phyloP scores from a whole-genome alignment of 2,113 vertebrate species.

The Cyprichromis sp. region DNA sequence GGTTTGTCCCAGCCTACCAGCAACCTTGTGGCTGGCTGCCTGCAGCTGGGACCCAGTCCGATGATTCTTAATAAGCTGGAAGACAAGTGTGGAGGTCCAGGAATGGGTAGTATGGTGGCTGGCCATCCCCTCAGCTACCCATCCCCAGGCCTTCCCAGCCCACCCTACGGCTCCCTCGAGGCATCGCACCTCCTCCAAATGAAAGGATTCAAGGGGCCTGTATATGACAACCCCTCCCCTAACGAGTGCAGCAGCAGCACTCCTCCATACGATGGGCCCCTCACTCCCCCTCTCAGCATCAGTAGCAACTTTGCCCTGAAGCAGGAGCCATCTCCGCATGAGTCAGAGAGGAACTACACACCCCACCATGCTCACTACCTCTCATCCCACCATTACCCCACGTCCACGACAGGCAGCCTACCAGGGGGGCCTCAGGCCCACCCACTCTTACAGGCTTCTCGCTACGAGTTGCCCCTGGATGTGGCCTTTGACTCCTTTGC shows the following conservation, averaged over 20 bases:
- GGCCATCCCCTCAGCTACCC: constrained; percentile 80
- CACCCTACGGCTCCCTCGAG: constrained; percentile 90
- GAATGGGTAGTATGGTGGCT: constrained; percentile 57
- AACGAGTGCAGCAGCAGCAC: constrained; percentile 77
- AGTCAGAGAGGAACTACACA: constrained; percentile 81
- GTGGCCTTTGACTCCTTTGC: constrained; percentile 83
- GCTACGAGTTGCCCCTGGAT: constrained; percentile 87
- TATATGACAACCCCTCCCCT: constrained; percentile 78
- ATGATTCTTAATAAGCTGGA: constrained; percentile 80
- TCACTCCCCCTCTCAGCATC: constrained; percentile 91
- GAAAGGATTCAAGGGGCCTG: constrained; percentile 83
- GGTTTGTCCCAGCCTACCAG: constrained; percentile 97
- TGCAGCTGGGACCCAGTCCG: constrained; percentile 80
- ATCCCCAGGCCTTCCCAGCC: constrained; percentile 89
- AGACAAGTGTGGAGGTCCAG: constrained; percentile 71
- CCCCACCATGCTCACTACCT: constrained; percentile 67
- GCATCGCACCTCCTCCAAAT: constrained; percentile 83
- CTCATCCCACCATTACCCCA: constrained; percentile 67
- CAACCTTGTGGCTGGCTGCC: constrained; percentile 91
- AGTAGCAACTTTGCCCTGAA: constrained; percentile 91
- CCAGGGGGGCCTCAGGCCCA: constrained; percentile 73
- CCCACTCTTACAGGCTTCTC: constrained; percentile 76
- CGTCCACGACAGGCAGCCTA: constrained; percentile 66
- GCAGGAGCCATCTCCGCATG: constrained; percentile 83
- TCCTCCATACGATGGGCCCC: constrained; percentile 87